phyloP scores from a whole-genome alignment of 2,113 vertebrate genomes.

The Trinectes maculatus region DNA sequence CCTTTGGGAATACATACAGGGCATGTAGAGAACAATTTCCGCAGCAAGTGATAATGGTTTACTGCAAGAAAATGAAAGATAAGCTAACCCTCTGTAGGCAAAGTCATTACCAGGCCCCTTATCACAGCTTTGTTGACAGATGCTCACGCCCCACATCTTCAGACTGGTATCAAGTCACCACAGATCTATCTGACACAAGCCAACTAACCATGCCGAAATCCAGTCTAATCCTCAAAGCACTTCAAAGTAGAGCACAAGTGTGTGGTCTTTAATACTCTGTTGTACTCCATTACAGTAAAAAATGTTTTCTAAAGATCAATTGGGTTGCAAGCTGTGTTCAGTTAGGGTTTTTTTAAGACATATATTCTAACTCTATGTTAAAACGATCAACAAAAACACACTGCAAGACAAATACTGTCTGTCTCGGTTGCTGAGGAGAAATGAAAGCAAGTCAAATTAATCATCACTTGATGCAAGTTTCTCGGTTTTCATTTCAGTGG shows the following conservation, averaged over 20 bases:
- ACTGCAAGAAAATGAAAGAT: slow-evolving; percentile 14
- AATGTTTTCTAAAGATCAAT: slow-evolving; percentile 10
- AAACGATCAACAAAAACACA: background rate
- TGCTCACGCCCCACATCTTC: slow-evolving; percentile 19
- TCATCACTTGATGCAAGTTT: slow-evolving; percentile 3
- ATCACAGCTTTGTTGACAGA: slow-evolving; percentile 39
- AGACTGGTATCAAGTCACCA: slow-evolving; percentile 27
- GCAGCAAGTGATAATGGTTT: slow-evolving; percentile 3
- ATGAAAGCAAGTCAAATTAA: background rate
- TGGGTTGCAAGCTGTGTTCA: slow-evolving; percentile 12
- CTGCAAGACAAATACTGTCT: background rate
- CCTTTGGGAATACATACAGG: background rate
- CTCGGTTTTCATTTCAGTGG: background rate
- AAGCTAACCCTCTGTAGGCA: slow-evolving; percentile 31
- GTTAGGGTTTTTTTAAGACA: background rate
- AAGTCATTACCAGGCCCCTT: slow-evolving; percentile 33
- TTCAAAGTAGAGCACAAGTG: slow-evolving; percentile 45
- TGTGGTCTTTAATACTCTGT: slow-evolving; percentile 13
- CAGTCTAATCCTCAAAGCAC: slow-evolving; percentile 57
- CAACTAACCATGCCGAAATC: slow-evolving; percentile 23
- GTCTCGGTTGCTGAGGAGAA: background rate
- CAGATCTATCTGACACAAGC: slow-evolving; percentile 53
- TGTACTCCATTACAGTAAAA: background rate
- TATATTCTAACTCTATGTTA: background rate
- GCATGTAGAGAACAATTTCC: background rate